Evolutionary conservation across 2,113 vertebrate species (phyloP).

Genomic region (Crypturellus undulatus): DNA sequence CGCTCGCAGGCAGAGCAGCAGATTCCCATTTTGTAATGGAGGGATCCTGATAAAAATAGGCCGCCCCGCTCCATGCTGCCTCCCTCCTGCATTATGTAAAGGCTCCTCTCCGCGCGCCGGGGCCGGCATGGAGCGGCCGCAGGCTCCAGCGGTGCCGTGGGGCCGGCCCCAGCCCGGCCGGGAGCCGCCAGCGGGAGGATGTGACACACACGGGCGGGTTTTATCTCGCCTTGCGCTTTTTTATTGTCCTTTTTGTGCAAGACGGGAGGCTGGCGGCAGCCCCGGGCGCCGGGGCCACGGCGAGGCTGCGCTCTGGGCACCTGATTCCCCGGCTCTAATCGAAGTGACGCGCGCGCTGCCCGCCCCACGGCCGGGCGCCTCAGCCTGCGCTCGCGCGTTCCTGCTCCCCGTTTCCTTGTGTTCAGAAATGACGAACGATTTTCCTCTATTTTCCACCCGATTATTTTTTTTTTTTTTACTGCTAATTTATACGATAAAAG

Average conservation of each 20-base stretch:
- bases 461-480: conserved; percentile 32
- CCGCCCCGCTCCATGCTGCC: conserved; percentile 10
- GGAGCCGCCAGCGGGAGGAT: rapidly evolving
- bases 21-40: conserved; percentile 15
- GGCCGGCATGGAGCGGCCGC: too few relatives aligned
- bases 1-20: rapidly evolving
- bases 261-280: not conserved
- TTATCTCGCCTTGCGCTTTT: rapidly evolving
- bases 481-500: conserved; percentile 21
- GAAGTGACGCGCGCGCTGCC: not conserved
- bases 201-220: rapidly evolving
- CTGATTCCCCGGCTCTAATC: conserved; percentile 12
- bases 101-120: not conserved
- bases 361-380: not conserved
- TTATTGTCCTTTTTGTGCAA: not conserved
- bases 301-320: not conserved
- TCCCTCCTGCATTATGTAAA: conserved; percentile 38
- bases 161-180: not conserved
- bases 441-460: not conserved
- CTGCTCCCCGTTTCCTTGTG: conserved; percentile 17
- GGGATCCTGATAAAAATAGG: conserved; percentile 58
- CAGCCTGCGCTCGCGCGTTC: not conserved
- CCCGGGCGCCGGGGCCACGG: not conserved
- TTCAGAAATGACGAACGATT: conserved; percentile 2
- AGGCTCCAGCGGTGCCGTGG: too few relatives aligned